phyloP scores from a whole-genome alignment of 2,888 invertebrate genomes.

The Calameuta idolon region DNA sequence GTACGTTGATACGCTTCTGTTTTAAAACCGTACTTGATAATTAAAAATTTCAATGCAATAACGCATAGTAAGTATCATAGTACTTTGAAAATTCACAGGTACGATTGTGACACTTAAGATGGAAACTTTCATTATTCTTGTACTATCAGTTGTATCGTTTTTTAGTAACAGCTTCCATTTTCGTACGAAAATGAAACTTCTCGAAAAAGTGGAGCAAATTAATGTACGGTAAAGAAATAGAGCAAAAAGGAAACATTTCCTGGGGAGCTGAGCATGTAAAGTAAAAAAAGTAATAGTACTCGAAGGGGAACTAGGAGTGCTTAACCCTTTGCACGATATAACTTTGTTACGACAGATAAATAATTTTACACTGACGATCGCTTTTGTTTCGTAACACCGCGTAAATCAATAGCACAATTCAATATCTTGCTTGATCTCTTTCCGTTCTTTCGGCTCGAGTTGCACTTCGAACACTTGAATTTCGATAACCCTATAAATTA shows the following conservation, averaged over 20 bases:
- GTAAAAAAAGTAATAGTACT: background rate
- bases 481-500: background rate
- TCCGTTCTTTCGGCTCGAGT: background rate
- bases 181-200: too few species aligned
- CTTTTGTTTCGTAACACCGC: background rate
- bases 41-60: too few species aligned
- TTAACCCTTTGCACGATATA: background rate
- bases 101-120: too few species aligned
- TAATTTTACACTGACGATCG: background rate
- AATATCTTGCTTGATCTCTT: background rate
- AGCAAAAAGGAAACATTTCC: background rate
- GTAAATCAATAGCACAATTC: background rate
- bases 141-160: too few species aligned
- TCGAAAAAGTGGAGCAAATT: background rate
- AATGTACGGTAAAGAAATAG: background rate
- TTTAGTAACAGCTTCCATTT: background rate
- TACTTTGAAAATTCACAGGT: too few species aligned
- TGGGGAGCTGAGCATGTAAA: background rate
- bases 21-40: too few species aligned
- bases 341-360: background rate
- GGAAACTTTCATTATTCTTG: too few species aligned
- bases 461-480: background rate
- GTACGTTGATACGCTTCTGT: too few species aligned
- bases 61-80: too few species aligned
- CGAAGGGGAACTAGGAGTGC: background rate